Conservation (phyloP, 2,113 vertebrate species). For the Nipponia nippon region DNA sequence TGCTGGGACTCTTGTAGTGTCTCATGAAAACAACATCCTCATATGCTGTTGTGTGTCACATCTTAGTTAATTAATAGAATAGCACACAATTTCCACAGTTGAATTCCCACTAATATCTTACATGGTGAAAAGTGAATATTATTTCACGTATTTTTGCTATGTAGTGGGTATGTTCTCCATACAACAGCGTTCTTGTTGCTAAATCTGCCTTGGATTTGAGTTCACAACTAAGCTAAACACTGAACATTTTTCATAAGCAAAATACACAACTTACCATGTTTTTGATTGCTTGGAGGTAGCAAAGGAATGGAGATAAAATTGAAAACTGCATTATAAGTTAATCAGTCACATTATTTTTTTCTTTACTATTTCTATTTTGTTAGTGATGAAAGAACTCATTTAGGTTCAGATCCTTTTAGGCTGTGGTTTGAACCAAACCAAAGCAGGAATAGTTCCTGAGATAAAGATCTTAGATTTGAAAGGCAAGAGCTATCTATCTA, state of each 20-base stretch:
- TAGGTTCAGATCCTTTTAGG: background rate
- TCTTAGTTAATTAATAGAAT: background rate
- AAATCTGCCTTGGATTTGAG: background rate
- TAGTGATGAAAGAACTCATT: background rate
- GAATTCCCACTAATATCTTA: background rate
- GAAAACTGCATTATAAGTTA: conserved; percentile 12
- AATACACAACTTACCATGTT: background rate
- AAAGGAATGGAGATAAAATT: conserved; percentile 29
- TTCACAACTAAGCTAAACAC: background rate
- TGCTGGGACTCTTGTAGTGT: background rate
- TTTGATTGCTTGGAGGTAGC: background rate
- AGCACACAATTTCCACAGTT: background rate
- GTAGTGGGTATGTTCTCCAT: background rate
- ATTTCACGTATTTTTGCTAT: background rate
- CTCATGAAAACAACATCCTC: background rate
- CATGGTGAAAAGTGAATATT: background rate
- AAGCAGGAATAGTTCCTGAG: background rate
- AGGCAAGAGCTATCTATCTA: background rate
- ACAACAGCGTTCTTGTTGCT: background rate
- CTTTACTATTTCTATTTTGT: background rate
- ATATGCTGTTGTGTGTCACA: background rate
- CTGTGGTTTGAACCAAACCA: background rate
- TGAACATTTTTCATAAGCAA: conserved; percentile 38
- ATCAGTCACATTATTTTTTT: background rate
- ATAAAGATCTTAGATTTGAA: background rate